phyloP scores from a whole-genome alignment of 2,113 vertebrate species.

The Genyomyrus donnyi region DNA sequence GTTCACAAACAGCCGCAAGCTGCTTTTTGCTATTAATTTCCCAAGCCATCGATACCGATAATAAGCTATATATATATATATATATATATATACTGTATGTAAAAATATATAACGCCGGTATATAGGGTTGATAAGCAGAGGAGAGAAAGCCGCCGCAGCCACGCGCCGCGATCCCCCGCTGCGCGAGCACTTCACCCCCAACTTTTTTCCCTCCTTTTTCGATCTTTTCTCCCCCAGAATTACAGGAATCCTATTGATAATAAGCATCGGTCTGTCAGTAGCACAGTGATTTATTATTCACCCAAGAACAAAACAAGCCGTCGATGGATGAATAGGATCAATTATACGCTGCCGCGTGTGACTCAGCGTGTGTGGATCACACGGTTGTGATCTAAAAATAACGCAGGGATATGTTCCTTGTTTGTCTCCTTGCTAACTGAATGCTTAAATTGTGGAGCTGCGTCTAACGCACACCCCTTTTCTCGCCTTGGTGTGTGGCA shows the following conservation, averaged over 20 bases:
- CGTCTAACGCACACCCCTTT: background rate
- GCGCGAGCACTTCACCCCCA: background rate
- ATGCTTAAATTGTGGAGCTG: background rate
- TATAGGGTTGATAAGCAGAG: background rate
- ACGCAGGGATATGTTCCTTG: background rate
- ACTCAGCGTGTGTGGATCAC: background rate
- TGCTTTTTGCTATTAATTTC: background rate
- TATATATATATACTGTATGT: background rate
- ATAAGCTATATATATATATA: background rate
- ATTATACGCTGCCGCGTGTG: slow-evolving; percentile 8
- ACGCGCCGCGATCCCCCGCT: background rate
- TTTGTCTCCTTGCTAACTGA: background rate
- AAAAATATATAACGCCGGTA: background rate
- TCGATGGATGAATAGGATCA: slow-evolving; percentile 15
- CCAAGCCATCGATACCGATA: background rate
- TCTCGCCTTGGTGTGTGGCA: background rate
- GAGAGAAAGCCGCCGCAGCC: background rate
- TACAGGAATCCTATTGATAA: slow-evolving; percentile 10
- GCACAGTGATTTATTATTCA: slow-evolving; percentile 8
- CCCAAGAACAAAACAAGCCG: slow-evolving; percentile 9
- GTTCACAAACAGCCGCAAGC: background rate
- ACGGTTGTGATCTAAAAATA: slow-evolving; percentile 10
- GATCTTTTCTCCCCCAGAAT: background rate
- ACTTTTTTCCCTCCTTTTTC: background rate
- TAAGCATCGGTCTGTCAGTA: slow-evolving; percentile 4